These are phyloP conservation scores for Trogon melanurus DNA, from an alignment of 2,113 vertebrate species.

Conservation along the genomic window DNA sequence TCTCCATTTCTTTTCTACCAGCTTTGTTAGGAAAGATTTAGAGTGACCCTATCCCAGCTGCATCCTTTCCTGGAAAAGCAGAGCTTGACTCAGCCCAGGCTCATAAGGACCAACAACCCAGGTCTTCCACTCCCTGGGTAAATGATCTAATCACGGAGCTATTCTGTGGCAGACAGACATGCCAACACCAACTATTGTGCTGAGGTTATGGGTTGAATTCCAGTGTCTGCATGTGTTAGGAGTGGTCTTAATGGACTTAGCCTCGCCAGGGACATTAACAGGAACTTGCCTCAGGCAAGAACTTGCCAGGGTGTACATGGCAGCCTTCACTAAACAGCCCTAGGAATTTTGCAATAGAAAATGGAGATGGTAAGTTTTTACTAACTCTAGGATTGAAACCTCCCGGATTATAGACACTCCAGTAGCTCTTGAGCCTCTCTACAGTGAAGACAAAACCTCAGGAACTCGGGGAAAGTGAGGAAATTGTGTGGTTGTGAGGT, in stretches of 20 bases:
- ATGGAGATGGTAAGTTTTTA: neutral
- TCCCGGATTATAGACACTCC: neutral
- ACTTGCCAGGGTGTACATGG: neutral
- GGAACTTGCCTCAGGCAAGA: neutral
- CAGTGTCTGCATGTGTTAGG: neutral
- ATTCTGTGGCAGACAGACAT: slow-evolving; percentile 30
- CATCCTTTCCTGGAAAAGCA: slow-evolving; percentile 16
- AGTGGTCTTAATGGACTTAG: neutral
- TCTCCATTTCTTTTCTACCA: slow-evolving; percentile 20
- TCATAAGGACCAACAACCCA: slow-evolving; percentile 38
- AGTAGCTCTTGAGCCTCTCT: neutral
- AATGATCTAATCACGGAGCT: slow-evolving; percentile 27
- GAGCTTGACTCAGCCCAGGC: slow-evolving; percentile 21
- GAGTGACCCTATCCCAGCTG: slow-evolving; percentile 48
- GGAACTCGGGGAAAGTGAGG: neutral
- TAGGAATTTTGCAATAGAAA: neutral
- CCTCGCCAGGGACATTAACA: neutral
- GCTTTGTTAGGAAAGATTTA: slow-evolving; percentile 3
- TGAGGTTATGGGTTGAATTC: neutral
- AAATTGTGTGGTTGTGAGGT: neutral
- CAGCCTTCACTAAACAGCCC: neutral
- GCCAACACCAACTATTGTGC: slow-evolving; percentile 31
- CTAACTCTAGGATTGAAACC: neutral
- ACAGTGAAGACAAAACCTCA: neutral
- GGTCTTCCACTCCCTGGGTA: slow-evolving; percentile 36